These are phyloP conservation scores for Vombatus ursinus DNA, from an alignment of 2,113 vertebrate genomes.

Conservation along the genomic window DNA sequence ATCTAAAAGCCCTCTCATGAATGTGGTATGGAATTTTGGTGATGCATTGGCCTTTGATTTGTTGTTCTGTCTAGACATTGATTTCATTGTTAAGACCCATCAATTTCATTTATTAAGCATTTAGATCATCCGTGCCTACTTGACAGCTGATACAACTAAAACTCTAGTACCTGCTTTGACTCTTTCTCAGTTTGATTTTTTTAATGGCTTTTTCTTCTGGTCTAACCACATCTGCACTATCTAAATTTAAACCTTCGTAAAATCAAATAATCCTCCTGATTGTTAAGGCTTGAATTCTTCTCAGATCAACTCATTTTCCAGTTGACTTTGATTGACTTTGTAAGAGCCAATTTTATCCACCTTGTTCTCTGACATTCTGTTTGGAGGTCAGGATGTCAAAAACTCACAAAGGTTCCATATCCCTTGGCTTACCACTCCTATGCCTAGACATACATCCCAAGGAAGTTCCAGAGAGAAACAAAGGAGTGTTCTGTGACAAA, in stretches of 20 bases:
- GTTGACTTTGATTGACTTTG: neutral
- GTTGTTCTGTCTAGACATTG: neutral
- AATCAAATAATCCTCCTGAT: neutral
- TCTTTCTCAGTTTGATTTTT: neutral
- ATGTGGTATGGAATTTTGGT: neutral
- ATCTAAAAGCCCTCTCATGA: neutral
- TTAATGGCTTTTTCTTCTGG: neutral
- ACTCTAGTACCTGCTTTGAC: neutral
- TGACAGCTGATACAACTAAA: neutral
- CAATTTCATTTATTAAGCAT: constrained; percentile 15
- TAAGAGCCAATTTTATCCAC: neutral
- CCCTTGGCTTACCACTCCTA: neutral
- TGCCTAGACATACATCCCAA: neutral
- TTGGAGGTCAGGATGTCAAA: neutral
- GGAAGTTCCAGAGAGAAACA: neutral
- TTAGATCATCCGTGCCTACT: neutral
- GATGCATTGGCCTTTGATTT: neutral
- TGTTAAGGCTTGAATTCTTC: neutral
- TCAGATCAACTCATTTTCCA: constrained; percentile 23
- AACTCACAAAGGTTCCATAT: neutral
- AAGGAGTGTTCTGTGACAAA: neutral
- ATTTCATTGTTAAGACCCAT: constrained; percentile 1
- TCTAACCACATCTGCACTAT: neutral
- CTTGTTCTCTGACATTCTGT: fast-evolving
- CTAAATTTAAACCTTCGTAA: neutral